Percentiles rank a stretch among this genome's conserved stretches.
phyloP scores from a whole-genome alignment of 1,140 invertebrate species.

The Drosophila arawakana region DNA sequence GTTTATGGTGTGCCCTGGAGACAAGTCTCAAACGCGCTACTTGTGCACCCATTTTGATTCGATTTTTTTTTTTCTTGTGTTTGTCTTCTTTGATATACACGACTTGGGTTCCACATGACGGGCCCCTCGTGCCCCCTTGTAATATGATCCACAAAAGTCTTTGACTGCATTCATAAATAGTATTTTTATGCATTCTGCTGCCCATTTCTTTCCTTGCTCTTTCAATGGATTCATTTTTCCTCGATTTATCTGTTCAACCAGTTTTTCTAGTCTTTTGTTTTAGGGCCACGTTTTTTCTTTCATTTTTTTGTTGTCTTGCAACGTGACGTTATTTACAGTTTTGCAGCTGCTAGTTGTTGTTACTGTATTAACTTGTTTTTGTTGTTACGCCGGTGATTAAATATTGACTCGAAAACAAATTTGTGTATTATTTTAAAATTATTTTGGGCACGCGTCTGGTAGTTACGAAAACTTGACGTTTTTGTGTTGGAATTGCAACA shows the following conservation, averaged over 20 bases:
- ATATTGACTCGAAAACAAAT: conserved; percentile 52
- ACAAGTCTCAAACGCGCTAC: conserved; percentile 47
- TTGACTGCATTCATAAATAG: conserved; percentile 15
- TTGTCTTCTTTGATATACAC: conserved; percentile 11
- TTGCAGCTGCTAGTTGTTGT: conserved; percentile 39
- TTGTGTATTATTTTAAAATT: conserved; percentile 36
- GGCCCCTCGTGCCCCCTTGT: conserved; percentile 2
- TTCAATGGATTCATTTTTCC: conserved; percentile 37
- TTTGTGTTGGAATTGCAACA: conserved; percentile 30
- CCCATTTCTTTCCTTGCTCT: conserved; percentile 1
- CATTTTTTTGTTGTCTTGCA: conserved; percentile 24
- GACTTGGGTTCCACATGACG: conserved; percentile 41
- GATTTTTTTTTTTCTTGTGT: conserved; percentile 19
- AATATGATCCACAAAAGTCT: conserved; percentile 52
- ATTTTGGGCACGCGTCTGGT: conserved; percentile 27
- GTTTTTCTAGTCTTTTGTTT: conserved; percentile 71
- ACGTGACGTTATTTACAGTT: conserved; percentile 63
- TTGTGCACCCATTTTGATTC: conserved; percentile 24
- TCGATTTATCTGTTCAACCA: conserved; percentile 53
- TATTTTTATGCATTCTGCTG: conserved; percentile 4
- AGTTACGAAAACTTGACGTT: conserved; percentile 31
- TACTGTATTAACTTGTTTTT: conserved; percentile 21
- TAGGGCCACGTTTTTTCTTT: conserved; percentile 39
- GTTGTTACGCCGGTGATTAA: conserved; percentile 32
- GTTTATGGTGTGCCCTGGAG: conserved; percentile 62